Evolutionary conservation across 2,797 vertebrate species (phyloP).

Genomic region (Monodelphis domestica): DNA sequence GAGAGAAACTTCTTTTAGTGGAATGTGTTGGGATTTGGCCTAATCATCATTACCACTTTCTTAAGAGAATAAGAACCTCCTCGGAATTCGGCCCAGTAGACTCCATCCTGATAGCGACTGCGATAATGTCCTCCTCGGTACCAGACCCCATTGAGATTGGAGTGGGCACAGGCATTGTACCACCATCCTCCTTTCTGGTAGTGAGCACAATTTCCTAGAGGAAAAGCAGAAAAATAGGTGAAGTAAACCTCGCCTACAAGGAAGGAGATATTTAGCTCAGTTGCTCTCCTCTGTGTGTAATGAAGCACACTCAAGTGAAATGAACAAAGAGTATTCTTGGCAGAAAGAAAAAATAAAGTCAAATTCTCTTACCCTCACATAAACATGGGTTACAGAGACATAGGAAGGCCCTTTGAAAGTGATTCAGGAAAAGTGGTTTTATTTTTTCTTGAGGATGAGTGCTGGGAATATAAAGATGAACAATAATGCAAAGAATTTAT

Average conservation of each 20-base stretch:
- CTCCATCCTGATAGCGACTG: conserved; percentile 97
- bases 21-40: conserved; percentile 98
- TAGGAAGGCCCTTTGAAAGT: not conserved
- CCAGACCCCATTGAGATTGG: conserved; percentile 98
- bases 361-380: not conserved
- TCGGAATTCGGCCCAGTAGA: conserved; percentile 99
- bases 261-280: not conserved
- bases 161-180: conserved; percentile 99
- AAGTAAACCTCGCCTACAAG: not conserved
- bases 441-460: not conserved
- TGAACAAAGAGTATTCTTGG: not conserved
- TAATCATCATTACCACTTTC: conserved; percentile 94
- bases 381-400: not conserved
- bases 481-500: not conserved
- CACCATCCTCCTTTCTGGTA: conserved; percentile 99
- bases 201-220: conserved; percentile 96
- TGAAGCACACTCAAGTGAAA: not conserved
- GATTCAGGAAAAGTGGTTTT: not conserved
- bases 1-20: conserved; percentile 85
- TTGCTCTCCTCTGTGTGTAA: not conserved
- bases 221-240: conserved; percentile 51
- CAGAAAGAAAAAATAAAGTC: not conserved
- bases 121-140: conserved; percentile 98
- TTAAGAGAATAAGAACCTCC: conserved; percentile 98
- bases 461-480: not conserved